A percentile compares a stretch with the other conserved stretches of the same genome.
phyloP scores from a whole-genome alignment of 23 tunicate genomes.

The Halocynthia roretzi region DNA sequence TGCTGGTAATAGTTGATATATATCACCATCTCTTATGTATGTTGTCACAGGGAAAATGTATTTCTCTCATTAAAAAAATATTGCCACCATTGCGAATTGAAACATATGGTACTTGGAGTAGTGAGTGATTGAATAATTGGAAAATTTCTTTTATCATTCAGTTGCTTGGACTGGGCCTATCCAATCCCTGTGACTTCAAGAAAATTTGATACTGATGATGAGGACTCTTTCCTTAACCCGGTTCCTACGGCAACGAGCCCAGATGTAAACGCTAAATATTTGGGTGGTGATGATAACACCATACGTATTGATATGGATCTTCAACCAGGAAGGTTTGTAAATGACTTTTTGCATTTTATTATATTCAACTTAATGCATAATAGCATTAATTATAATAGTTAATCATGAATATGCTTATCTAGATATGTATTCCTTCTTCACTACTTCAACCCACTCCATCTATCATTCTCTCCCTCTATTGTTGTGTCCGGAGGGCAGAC shows the following conservation, averaged over 20 bases:
- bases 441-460: constrained; percentile 72
- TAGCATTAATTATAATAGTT: not conserved
- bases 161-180: constrained; percentile 19
- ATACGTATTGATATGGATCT: constrained; percentile 54
- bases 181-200: constrained; percentile 7
- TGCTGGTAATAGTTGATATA: no score
- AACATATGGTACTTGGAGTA: no score
- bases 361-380: not conserved
- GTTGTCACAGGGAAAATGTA: no score
- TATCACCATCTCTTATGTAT: no score
- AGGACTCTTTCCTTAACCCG: not conserved
- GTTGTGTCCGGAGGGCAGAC: constrained; percentile 46
- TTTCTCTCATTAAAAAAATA: no score
- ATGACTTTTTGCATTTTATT: constrained; percentile 1
- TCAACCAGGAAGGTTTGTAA: constrained; percentile 46
- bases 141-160: constrained; percentile 3
- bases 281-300: constrained; percentile 18
- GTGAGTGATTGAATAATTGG: not conserved
- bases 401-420: not conserved
- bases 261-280: no score
- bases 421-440: constrained; percentile 78
- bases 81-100: no score
- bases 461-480: constrained; percentile 31
- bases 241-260: no score
- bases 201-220: constrained; percentile 13